Evolutionary conservation across 1,140 invertebrate species (phyloP).

Genomic region (Whitmania pigra): DNA sequence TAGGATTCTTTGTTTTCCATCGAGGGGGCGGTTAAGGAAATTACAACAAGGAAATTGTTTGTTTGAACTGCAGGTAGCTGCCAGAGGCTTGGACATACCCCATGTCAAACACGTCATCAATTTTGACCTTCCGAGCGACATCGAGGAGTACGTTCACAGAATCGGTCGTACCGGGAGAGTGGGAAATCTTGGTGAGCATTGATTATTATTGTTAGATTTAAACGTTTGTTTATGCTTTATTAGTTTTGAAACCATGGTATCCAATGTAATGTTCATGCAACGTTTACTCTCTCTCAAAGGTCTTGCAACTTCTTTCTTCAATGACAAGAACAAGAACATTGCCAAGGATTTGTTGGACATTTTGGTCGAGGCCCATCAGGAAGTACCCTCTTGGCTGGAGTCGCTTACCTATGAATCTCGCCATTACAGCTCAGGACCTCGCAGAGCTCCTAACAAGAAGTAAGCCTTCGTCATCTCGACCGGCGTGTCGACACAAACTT

Average conservation of each 20-base stretch:
- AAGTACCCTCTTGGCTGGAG: constrained; percentile 61
- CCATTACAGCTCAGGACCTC: neutral
- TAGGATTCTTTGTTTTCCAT: neutral
- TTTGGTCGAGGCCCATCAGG: constrained; percentile 86
- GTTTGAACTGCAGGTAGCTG: constrained; percentile 53
- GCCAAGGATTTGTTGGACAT: constrained; percentile 83
- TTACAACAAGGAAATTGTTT: too few relatives aligned
- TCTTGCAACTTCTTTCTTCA: constrained; percentile 94
- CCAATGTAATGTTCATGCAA: too few relatives aligned
- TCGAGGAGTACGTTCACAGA: constrained; percentile 88
- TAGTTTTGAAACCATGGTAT: too few relatives aligned
- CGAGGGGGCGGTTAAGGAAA: too few relatives aligned
- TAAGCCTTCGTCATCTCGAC: neutral
- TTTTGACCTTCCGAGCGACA: constrained; percentile 69
- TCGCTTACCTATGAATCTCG: constrained; percentile 13
- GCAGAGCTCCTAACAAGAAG: constrained; percentile 19
- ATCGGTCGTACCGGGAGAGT: constrained; percentile 88
- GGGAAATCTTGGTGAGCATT: constrained; percentile 64
- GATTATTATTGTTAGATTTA: neutral
- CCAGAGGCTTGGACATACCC: constrained; percentile 90
- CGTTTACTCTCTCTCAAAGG: constrained; percentile 42
- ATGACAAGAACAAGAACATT: constrained; percentile 90
- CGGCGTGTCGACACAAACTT: too few relatives aligned
- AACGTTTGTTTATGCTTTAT: too few relatives aligned
- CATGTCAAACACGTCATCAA: constrained; percentile 92